phyloP scores from a whole-genome alignment of 2,113 vertebrate species.

The Mormyrus lacerda region DNA sequence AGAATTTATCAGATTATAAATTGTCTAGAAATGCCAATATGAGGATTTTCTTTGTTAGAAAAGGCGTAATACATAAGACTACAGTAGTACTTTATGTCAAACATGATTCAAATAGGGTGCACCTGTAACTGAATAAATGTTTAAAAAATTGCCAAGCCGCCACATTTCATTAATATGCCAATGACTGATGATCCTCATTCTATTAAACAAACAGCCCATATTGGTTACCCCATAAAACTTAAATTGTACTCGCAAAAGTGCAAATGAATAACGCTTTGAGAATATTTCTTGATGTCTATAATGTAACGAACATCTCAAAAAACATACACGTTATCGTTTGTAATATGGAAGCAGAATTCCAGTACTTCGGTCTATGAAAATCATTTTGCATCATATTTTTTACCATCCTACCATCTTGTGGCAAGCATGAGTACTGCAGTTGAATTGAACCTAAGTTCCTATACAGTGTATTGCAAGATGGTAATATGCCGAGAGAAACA shows the following conservation, averaged over 20 bases:
- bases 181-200: not conserved
- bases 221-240: not conserved
- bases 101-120: not conserved
- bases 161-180: not conserved
- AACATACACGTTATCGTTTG: not conserved
- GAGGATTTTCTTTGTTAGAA: not conserved
- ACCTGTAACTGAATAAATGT: not conserved
- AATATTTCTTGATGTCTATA: not conserved
- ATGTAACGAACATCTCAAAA: not conserved
- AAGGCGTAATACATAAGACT: not conserved
- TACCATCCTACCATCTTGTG: not conserved
- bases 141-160: not conserved
- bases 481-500: not conserved
- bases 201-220: not conserved
- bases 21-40: not conserved
- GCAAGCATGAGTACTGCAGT: not conserved
- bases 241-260: not conserved
- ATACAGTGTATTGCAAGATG: not conserved
- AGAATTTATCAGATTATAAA: not conserved
- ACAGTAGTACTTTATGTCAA: not conserved
- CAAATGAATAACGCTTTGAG: not conserved
- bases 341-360: not conserved
- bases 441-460: not conserved
- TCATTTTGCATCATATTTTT: not conserved
- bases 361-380: not conserved